Evolutionary conservation across 2,113 vertebrate genomes (phyloP), one percentile per base, ranked within the genome.

Genomic region (Sclerurus mexicanus): DNA sequence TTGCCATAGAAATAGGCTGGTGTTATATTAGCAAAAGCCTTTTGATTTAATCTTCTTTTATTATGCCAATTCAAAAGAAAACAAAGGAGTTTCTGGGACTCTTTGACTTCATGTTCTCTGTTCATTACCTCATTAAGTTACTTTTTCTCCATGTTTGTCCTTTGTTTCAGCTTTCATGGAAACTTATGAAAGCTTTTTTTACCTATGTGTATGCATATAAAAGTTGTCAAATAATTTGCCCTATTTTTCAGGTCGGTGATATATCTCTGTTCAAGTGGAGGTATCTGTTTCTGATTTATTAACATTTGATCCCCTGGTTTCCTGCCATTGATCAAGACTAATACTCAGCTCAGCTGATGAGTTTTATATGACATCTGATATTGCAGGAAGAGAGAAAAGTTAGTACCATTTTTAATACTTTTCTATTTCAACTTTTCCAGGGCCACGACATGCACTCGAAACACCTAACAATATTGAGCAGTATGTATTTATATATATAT

Each of bases 291-390:
- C 99, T 99, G 98, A 98, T 99, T 98, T 99, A 99, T 99, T 99
- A 99, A 97, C 98, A 98, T 99, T 98, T 98, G 98, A 99, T 99
- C 98, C 97, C 97, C 98, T 98, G 97, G 98, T 99, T 99, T 99
- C 99, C 99, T 99, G 99, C 98, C 99, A 99, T 99, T 99, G 99
- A 99, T 99, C 99, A 99, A 98, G 98, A 98, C 97, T 98, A 98
- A 98, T 98, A 98, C 97, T 97, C 97, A 92, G 97, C 98, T 98
- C 98, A 98, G 97, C 98, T 99, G 99, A 99, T 99, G 98, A 99
- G 98, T 98, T 98, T 98, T 98, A 98, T 98, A 98, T 98, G 99
- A 99, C 99, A 99, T 97, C 94, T 95, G 98, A 99, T 99, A 98
- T 92, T 97, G 56, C 95, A 97, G 97, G 97, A 98, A 98, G 95